These are phyloP conservation scores for Lasius fuliginosus DNA, from an alignment of 2,888 invertebrate genomes.

Conservation along the genomic window DNA sequence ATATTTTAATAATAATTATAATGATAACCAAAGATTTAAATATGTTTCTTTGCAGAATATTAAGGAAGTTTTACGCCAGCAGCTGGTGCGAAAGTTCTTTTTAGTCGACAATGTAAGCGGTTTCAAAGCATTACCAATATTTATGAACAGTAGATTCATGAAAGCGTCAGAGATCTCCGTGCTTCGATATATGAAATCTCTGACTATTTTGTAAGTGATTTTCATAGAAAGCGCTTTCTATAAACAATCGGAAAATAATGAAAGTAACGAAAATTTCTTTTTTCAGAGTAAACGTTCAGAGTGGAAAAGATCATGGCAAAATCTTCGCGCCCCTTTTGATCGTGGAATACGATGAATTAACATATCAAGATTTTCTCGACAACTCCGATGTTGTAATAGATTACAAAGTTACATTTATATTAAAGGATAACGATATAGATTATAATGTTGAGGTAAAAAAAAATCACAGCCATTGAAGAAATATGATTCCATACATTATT, in stretches of 20 bases:
- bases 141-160: slow-evolving; percentile 71
- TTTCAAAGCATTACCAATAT: slow-evolving; percentile 74
- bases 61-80: slow-evolving; percentile 87
- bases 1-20: slow-evolving; percentile 67
- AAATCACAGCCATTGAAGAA: slow-evolving; percentile 27
- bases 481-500: background rate
- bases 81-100: slow-evolving; percentile 90
- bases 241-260: background rate
- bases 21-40: slow-evolving; percentile 14
- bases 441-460: slow-evolving; percentile 85
- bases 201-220: slow-evolving; percentile 81
- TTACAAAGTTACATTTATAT: slow-evolving; percentile 85
- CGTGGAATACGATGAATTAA: slow-evolving; percentile 88
- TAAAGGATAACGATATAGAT: slow-evolving; percentile 83
- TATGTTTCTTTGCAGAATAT: slow-evolving; percentile 51
- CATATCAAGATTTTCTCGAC: slow-evolving; percentile 83
- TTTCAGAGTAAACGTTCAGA: slow-evolving; percentile 85
- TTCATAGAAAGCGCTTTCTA: background rate
- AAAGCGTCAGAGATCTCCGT: slow-evolving; percentile 75
- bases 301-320: slow-evolving; percentile 86
- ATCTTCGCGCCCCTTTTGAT: slow-evolving; percentile 89
- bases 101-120: slow-evolving; percentile 89
- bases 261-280: slow-evolving; percentile 27
- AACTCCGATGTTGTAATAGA: slow-evolving; percentile 83
- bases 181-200: slow-evolving; percentile 84